These are phyloP conservation scores for Prosopocoilus inquinatus DNA, from an alignment of 2,888 invertebrate species.

Conservation along the genomic window DNA sequence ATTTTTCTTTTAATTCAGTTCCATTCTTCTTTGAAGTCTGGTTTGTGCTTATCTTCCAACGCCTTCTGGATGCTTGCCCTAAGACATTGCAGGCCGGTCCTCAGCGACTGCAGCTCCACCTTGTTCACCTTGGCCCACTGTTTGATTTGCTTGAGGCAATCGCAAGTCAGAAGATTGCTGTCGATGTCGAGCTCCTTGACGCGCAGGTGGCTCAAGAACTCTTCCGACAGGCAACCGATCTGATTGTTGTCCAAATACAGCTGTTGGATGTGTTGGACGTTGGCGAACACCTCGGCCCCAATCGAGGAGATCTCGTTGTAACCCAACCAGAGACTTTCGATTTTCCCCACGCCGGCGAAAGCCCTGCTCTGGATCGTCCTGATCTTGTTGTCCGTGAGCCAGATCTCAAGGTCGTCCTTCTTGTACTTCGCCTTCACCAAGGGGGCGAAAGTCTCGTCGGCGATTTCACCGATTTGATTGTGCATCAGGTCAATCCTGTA, in stretches of 20 bases:
- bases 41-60: background rate
- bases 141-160: conserved; percentile 37
- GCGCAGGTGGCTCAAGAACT: conserved; percentile 24
- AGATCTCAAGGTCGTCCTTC: conserved; percentile 32
- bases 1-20: too few relatives aligned
- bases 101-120: conserved; percentile 28
- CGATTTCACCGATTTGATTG: conserved; percentile 35
- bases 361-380: conserved; percentile 32
- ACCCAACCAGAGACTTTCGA: conserved; percentile 35
- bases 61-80: background rate
- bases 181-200: conserved; percentile 34
- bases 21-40: background rate
- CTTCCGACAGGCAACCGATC: conserved; percentile 37
- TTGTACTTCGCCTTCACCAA: conserved; percentile 28
- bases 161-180: conserved; percentile 38
- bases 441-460: conserved; percentile 34
- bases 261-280: conserved; percentile 30
- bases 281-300: conserved; percentile 32
- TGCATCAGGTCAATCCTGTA: conserved; percentile 37
- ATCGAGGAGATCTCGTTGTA: conserved; percentile 34
- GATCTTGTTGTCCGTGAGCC: conserved; percentile 38
- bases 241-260: conserved; percentile 37
- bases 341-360: conserved; percentile 28
- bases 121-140: conserved; percentile 33
- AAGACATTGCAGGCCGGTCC: conserved; percentile 23